Evolutionary conservation across 2,888 invertebrate species (phyloP).

Genomic region (Abrostola tripartita): DNA sequence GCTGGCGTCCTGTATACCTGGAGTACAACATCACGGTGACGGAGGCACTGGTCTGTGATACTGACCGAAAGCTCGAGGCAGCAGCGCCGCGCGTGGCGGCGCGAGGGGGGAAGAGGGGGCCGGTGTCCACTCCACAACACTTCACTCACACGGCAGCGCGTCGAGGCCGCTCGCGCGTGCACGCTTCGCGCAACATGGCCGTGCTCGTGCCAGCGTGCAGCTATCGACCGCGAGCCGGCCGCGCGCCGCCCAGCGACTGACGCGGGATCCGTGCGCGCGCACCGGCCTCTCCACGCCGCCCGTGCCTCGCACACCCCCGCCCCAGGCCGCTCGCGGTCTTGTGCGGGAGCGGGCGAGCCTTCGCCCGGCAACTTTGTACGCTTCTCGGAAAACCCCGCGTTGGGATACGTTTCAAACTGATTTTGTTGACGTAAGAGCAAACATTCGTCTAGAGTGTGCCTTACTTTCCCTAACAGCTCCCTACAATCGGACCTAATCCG

Average conservation of each 20-base stretch:
- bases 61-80: slow-evolving; percentile 74
- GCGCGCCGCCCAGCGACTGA: slow-evolving; percentile 83
- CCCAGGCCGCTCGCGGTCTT: slow-evolving; percentile 51
- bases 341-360: slow-evolving; percentile 53
- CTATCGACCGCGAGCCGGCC: slow-evolving; percentile 86
- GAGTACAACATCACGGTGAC: slow-evolving; percentile 7
- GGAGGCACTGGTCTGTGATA: slow-evolving; percentile 46
- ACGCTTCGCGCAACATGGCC: slow-evolving; percentile 79
- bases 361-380: slow-evolving; percentile 52
- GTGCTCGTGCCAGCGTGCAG: slow-evolving; percentile 74
- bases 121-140: slow-evolving; percentile 58
- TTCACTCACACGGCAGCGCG: slow-evolving; percentile 75
- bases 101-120: slow-evolving; percentile 55
- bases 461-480: not conserved
- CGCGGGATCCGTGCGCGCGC: slow-evolving; percentile 83
- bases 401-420: slow-evolving; percentile 34
- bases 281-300: slow-evolving; percentile 66
- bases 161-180: slow-evolving; percentile 77
- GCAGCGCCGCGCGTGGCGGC: slow-evolving; percentile 59
- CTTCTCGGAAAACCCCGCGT: slow-evolving; percentile 56
- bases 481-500: not conserved
- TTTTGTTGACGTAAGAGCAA: slow-evolving; percentile 22
- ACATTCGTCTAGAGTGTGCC: slow-evolving; percentile 13
- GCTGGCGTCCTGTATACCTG: slow-evolving; percentile 22
- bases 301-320: slow-evolving; percentile 63